Conservation (phyloP, 2,888 invertebrate genomes). For the Argyresthia goedartella region DNA sequence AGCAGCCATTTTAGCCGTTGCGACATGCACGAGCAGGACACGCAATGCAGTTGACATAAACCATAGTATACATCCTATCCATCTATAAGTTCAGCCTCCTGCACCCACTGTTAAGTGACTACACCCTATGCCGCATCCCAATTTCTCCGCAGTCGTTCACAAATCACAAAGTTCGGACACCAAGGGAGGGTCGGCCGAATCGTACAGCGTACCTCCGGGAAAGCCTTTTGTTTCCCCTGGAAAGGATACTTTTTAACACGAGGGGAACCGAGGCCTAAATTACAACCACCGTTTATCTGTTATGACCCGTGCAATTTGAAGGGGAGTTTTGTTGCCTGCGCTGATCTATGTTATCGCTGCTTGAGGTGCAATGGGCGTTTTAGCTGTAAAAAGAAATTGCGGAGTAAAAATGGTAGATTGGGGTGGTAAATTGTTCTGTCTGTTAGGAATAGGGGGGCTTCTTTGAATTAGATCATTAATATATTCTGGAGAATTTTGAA, state of each 20-base stretch:
- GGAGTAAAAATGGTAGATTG: neutral
- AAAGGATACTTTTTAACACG: conserved; percentile 12
- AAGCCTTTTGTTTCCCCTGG: conserved; percentile 13
- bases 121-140: too few species aligned
- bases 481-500: neutral
- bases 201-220: conserved; percentile 8
- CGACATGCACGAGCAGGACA: too few species aligned
- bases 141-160: too few species aligned
- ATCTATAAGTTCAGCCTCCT: too few species aligned
- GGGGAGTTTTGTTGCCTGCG: conserved; percentile 1
- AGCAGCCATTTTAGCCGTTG: too few species aligned
- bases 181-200: neutral
- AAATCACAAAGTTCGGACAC: too few species aligned
- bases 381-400: neutral
- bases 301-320: conserved; percentile 53
- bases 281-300: conserved; percentile 52
- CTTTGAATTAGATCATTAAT: neutral
- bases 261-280: conserved; percentile 26
- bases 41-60: too few species aligned
- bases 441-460: neutral
- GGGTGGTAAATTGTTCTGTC: neutral
- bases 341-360: conserved; percentile 7
- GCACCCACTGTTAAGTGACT: too few species aligned
- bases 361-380: conserved; percentile 2
- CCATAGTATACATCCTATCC: too few species aligned